phyloP scores from a whole-genome alignment of 2,113 vertebrate species.

The Psammodynastes pulverulentus region DNA sequence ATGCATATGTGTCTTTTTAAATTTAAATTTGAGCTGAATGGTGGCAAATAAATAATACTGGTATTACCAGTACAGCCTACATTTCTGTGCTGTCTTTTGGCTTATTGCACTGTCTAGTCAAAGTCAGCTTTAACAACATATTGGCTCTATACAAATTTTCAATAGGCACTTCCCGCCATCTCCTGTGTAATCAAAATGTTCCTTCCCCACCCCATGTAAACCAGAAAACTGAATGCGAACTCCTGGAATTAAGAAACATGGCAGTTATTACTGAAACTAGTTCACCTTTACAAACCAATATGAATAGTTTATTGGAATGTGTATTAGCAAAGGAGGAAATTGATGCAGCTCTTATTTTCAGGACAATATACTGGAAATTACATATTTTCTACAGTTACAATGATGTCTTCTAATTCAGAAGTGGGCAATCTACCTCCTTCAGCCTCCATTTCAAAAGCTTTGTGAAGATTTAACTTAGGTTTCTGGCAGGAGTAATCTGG shows the following conservation, averaged over 20 bases:
- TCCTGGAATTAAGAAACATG: neutral
- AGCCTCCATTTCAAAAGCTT: neutral
- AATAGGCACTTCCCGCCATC: neutral
- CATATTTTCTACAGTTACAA: neutral
- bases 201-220: neutral
- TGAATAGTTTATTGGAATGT: neutral
- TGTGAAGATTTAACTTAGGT: neutral
- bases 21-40: neutral
- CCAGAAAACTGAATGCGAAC: neutral
- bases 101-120: neutral
- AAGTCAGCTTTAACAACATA: neutral
- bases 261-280: neutral
- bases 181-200: neutral
- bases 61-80: neutral
- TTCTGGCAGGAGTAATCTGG: neutral
- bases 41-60: neutral
- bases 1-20: neutral
- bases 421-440: neutral
- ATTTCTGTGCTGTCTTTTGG: neutral
- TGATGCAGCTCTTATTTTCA: neutral
- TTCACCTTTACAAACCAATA: neutral
- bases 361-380: neutral
- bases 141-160: neutral
- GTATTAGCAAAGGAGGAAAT: neutral
- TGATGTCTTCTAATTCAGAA: neutral